Evolutionary conservation across 2,888 invertebrate species (phyloP).

Genomic region (Cantharis rustica): DNA sequence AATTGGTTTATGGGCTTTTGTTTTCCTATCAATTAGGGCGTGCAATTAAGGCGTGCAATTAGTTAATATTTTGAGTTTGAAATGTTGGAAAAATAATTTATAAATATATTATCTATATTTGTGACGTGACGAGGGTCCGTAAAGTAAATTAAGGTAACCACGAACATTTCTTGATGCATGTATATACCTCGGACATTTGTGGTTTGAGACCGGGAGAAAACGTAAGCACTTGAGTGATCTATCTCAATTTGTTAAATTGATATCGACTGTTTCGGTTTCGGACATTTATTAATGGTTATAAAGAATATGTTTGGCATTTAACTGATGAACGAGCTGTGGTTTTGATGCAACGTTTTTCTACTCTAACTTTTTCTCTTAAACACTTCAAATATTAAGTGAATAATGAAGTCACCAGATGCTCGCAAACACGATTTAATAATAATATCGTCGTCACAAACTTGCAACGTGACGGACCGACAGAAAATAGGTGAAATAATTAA

Average conservation of each 20-base stretch:
- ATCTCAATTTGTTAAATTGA: constrained; percentile 43
- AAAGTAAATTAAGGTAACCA: constrained; percentile 14
- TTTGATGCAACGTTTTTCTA: constrained; percentile 5
- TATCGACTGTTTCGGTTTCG: constrained; percentile 37
- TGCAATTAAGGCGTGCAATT: neutral
- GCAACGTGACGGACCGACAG: neutral
- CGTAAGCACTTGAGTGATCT: constrained; percentile 35
- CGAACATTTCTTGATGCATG: constrained; percentile 16
- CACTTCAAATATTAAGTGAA: constrained; percentile 4
- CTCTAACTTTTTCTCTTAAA: neutral
- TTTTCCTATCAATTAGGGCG: neutral
- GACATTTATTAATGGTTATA: constrained; percentile 28
- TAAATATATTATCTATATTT: neutral
- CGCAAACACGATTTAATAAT: neutral
- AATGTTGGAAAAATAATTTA: neutral
- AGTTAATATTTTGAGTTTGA: neutral
- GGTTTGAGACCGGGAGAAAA: constrained; percentile 15
- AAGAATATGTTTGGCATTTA: constrained; percentile 17
- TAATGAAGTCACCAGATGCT: neutral
- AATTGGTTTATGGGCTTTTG: neutral
- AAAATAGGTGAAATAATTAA: neutral
- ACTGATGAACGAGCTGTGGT: constrained; percentile 14
- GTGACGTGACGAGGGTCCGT: constrained; percentile 8
- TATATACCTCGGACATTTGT: constrained; percentile 18
- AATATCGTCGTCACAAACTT: neutral